These are phyloP conservation scores for Harpagifer antarcticus DNA, from an alignment of 2,797 vertebrate genomes.

Conservation along the genomic window DNA sequence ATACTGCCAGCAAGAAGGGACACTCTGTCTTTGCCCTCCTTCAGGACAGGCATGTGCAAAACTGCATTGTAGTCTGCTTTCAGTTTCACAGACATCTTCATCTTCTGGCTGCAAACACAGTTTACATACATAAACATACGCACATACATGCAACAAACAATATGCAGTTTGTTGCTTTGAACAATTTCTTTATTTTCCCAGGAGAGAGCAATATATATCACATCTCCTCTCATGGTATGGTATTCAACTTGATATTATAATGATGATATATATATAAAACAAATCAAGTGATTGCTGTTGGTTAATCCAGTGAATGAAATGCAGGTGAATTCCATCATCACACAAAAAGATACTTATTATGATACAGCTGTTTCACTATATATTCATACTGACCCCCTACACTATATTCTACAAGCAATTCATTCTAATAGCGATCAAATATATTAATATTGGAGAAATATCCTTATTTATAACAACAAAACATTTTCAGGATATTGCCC, in stretches of 20 bases:
- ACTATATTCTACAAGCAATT: background rate
- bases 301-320: background rate
- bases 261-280: background rate
- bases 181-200: background rate
- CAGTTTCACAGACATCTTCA: constrained; percentile 94
- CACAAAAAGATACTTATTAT: background rate
- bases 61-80: constrained; percentile 91
- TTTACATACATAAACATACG: background rate
- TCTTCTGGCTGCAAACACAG: constrained; percentile 85
- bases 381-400: background rate
- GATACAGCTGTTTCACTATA: background rate
- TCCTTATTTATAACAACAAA: background rate
- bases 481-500: background rate
- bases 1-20: constrained; percentile 75
- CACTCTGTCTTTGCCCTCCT: constrained; percentile 91
- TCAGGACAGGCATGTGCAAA: constrained; percentile 94
- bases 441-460: background rate
- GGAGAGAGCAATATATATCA: background rate
- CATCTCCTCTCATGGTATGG: background rate
- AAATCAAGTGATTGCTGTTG: background rate
- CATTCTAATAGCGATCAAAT: no score
- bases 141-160: background rate
- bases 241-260: background rate
- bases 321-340: background rate
- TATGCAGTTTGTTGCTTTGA: background rate